Conservation (phyloP, 2,113 vertebrate genomes). For the Trichomycterus rosablanca region DNA sequence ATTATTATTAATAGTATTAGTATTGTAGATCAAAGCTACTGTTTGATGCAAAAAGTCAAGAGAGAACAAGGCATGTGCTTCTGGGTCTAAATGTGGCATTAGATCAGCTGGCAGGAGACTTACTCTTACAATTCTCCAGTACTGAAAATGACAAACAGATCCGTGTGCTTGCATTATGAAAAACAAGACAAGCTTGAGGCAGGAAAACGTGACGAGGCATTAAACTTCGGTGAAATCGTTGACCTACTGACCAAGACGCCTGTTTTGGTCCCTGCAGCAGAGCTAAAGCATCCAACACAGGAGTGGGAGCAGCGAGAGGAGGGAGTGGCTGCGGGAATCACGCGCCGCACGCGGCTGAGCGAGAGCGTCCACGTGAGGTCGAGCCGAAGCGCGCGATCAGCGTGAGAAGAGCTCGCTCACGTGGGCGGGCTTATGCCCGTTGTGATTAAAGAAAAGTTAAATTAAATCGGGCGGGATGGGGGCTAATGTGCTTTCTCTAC, state of each 20-base stretch:
- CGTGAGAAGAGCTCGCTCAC: constrained; percentile 10
- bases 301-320: constrained; percentile 2
- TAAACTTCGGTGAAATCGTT: constrained; percentile 54
- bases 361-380: constrained; percentile 66
- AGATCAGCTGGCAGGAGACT: too few relatives aligned
- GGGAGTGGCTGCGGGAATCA: constrained; percentile 52
- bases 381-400: constrained; percentile 45
- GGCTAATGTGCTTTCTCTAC: constrained; percentile 15
- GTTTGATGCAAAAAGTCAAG: too few relatives aligned
- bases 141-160: background rate
- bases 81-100: too few relatives aligned
- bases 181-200: constrained; percentile 52
- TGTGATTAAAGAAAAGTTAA: constrained; percentile 40
- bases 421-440: constrained; percentile 27
- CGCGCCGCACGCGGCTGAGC: constrained; percentile 69
- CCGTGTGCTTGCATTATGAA: background rate
- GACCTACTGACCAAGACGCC: constrained; percentile 74
- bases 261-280: constrained; percentile 53
- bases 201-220: constrained; percentile 62
- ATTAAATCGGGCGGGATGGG: constrained; percentile 30
- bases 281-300: constrained; percentile 47
- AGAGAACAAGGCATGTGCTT: too few relatives aligned
- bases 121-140: too few relatives aligned
- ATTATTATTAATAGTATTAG: too few relatives aligned
- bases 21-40: too few relatives aligned